phyloP scores from a whole-genome alignment of 2,888 invertebrate genomes.

The Sipunculus nudus region DNA sequence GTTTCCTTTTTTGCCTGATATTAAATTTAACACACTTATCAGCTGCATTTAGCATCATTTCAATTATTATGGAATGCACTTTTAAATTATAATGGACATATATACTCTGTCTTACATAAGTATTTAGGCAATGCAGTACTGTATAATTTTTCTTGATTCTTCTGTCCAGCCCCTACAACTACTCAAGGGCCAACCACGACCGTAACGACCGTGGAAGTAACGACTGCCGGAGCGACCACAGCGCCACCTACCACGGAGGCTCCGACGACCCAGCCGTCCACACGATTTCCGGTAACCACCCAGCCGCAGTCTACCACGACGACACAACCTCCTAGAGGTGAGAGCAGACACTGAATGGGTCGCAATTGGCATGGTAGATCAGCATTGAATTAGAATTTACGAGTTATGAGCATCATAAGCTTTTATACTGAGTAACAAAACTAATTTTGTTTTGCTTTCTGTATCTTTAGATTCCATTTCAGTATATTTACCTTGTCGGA shows the following conservation, averaged over 20 bases:
- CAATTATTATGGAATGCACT: too few relatives aligned
- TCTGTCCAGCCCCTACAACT: constrained; percentile 16
- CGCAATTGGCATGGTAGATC: background rate
- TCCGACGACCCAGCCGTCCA: constrained; percentile 2
- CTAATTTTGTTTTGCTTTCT: too few relatives aligned
- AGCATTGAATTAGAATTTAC: background rate
- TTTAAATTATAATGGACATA: too few relatives aligned
- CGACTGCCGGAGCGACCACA: constrained; percentile 3
- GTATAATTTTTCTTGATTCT: too few relatives aligned
- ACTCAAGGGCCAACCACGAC: constrained; percentile 16
- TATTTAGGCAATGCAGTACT: too few relatives aligned
- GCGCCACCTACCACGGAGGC: constrained; percentile 4
- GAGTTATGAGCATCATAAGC: background rate
- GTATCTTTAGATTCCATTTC: too few relatives aligned
- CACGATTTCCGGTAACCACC: background rate
- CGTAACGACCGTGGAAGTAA: constrained; percentile 11
- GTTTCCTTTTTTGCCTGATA: too few relatives aligned
- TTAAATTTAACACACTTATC: too few relatives aligned
- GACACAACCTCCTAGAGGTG: background rate
- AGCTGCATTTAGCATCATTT: too few relatives aligned
- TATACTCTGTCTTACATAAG: too few relatives aligned
- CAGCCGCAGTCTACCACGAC: background rate
- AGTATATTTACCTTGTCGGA: too few relatives aligned
- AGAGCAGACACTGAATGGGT: background rate
- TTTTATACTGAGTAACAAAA: too few relatives aligned